Percentiles rank a stretch among this genome's conserved stretches.
Conservation (phyloP, 2,888 invertebrate genomes). For the Epiperipatus broadwayi region DNA sequence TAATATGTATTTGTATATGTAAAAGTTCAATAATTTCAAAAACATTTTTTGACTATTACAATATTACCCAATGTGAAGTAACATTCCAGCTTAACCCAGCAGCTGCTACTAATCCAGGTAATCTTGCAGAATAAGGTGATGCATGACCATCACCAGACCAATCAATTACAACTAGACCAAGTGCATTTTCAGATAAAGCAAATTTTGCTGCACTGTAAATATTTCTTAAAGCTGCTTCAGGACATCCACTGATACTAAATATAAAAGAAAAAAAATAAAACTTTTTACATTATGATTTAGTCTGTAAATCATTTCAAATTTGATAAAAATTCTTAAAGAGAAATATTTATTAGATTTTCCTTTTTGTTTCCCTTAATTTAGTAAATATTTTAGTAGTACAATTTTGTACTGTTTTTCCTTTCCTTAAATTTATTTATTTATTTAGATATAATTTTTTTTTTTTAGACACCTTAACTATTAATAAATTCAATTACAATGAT, state of each 20-base stretch:
- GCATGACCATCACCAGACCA: slow-evolving; percentile 40
- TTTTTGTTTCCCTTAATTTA: no score
- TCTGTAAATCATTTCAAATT: no score
- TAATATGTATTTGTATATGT: background rate
- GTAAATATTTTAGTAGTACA: no score
- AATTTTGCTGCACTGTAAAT: slow-evolving; percentile 37
- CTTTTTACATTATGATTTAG: background rate
- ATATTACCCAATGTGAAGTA: slow-evolving; percentile 30
- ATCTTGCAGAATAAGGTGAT: slow-evolving; percentile 38
- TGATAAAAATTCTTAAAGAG: no score
- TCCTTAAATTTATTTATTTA: no score
- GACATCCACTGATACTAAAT: slow-evolving; percentile 40
- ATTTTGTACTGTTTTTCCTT: no score
- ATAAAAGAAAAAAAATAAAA: slow-evolving; percentile 15
- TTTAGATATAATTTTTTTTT: no score
- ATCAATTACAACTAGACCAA: slow-evolving; percentile 38
- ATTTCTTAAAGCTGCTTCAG: slow-evolving; percentile 39
- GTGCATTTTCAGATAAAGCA: slow-evolving; percentile 32
- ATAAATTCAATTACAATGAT: no score
- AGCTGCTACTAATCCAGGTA: slow-evolving; percentile 38
- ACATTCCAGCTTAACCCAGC: slow-evolving; percentile 41
- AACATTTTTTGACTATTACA: slow-evolving; percentile 1
- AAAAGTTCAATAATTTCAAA: background rate
- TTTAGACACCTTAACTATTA: no score
- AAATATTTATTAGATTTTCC: no score